Evolutionary conservation across 2,797 vertebrate genomes (phyloP).

Genomic region (Tiaroga cobitis): DNA sequence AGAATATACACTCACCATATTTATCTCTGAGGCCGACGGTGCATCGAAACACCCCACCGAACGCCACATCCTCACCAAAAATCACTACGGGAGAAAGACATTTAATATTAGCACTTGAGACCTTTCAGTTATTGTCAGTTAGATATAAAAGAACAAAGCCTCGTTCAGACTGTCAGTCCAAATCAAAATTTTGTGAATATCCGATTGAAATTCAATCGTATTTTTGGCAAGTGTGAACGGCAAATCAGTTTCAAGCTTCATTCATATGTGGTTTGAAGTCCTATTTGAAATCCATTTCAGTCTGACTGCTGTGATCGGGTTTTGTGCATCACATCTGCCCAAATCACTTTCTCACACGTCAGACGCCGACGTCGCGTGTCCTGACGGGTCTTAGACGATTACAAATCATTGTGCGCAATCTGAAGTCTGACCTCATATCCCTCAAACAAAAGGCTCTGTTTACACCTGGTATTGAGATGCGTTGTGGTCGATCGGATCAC

Average conservation of each 20-base stretch:
- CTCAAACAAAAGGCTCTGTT: not conserved
- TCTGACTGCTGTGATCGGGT: too few species aligned
- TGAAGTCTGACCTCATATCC: too few species aligned
- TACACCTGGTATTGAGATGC: too few species aligned
- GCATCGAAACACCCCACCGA: conserved; percentile 97
- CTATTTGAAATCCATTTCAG: too few species aligned
- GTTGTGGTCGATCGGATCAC: too few species aligned
- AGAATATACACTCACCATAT: conserved; percentile 86
- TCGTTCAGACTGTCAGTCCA: not conserved
- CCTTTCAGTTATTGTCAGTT: not conserved
- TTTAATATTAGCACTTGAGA: not conserved
- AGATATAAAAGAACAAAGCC: not conserved
- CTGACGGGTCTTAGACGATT: too few species aligned
- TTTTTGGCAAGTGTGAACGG: not conserved
- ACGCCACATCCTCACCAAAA: conserved; percentile 98
- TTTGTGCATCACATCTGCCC: not conserved
- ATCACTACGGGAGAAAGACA: conserved; percentile 82
- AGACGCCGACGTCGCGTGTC: too few species aligned
- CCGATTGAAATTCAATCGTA: not conserved
- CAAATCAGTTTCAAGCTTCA: not conserved
- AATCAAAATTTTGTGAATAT: not conserved
- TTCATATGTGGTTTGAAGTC: not conserved
- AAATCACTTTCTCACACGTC: not conserved
- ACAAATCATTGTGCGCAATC: too few species aligned
- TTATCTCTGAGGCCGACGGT: conserved; percentile 97